These are phyloP conservation scores for Herpetotheres cachinnans DNA, from an alignment of 2,113 vertebrate genomes.

Conservation along the genomic window DNA sequence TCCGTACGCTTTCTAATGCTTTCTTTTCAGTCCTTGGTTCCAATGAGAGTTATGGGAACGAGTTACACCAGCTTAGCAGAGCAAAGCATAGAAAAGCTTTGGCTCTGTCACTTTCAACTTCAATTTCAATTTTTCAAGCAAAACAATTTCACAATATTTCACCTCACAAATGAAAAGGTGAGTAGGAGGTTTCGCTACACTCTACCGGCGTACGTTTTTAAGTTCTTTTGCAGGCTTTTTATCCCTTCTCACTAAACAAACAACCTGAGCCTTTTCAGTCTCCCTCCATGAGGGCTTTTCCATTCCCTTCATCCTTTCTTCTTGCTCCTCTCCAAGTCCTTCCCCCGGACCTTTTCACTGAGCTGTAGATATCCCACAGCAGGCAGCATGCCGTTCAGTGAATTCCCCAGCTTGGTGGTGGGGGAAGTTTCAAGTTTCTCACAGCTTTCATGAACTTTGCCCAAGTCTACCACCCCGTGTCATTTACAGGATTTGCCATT, in stretches of 20 bases:
- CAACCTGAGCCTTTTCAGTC: neutral
- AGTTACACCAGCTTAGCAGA: neutral
- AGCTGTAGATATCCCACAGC: neutral
- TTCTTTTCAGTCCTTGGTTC: neutral
- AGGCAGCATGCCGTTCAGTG: neutral
- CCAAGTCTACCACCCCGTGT: neutral
- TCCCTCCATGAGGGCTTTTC: neutral
- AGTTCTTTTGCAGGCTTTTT: neutral
- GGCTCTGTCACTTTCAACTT: neutral
- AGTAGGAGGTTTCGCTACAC: neutral
- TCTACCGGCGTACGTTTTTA: neutral
- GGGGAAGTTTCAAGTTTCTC: slow-evolving; percentile 28
- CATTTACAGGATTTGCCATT: neutral
- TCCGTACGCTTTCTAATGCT: neutral
- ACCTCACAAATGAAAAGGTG: neutral
- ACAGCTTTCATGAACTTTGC: neutral
- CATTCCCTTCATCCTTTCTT: neutral
- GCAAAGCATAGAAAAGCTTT: neutral
- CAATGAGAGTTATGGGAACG: accelerated
- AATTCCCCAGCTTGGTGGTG: neutral
- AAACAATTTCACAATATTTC: neutral
- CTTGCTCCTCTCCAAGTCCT: neutral
- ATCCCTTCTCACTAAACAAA: neutral
- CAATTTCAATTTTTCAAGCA: neutral
- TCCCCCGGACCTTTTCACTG: neutral